phyloP scores from a whole-genome alignment of 2,113 vertebrate genomes.

The Rhagologus leucostigma region DNA sequence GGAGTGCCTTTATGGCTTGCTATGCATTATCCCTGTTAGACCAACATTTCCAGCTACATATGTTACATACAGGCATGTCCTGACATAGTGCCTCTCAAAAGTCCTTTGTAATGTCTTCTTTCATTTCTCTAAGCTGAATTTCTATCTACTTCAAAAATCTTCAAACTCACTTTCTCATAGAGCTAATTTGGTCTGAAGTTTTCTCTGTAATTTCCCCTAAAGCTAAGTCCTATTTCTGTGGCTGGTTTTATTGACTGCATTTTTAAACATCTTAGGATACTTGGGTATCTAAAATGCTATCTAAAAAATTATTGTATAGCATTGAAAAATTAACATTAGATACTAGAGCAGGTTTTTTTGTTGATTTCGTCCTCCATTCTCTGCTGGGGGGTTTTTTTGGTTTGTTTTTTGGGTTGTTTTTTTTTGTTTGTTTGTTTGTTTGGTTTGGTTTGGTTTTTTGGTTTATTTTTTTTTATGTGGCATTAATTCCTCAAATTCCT shows the following conservation, averaged over 20 bases:
- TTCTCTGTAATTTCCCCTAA: background rate
- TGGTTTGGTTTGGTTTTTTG: background rate
- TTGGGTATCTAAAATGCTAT: background rate
- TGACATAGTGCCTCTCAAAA: background rate
- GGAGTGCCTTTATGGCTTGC: background rate
- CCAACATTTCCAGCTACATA: background rate
- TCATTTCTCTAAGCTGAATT: background rate
- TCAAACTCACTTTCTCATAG: background rate
- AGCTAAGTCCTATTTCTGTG: background rate
- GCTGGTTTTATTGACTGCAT: background rate
- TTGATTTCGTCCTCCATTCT: background rate
- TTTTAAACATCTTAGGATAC: background rate
- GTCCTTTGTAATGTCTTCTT: background rate
- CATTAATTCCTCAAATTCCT: background rate
- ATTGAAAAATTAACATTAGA: background rate
- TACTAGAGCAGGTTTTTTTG: background rate
- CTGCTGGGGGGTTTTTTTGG: accelerated
- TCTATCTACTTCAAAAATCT: background rate
- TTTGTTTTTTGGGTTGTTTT: background rate
- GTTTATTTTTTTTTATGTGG: background rate
- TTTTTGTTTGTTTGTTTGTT: background rate
- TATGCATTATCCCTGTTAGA: background rate
- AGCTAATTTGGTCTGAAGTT: background rate
- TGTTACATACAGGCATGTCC: background rate
- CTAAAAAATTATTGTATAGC: background rate